Percentiles rank a stretch among this genome's conserved stretches.
phyloP scores from a whole-genome alignment of 2,888 invertebrate species.

The Tetheella fluctuosa region DNA sequence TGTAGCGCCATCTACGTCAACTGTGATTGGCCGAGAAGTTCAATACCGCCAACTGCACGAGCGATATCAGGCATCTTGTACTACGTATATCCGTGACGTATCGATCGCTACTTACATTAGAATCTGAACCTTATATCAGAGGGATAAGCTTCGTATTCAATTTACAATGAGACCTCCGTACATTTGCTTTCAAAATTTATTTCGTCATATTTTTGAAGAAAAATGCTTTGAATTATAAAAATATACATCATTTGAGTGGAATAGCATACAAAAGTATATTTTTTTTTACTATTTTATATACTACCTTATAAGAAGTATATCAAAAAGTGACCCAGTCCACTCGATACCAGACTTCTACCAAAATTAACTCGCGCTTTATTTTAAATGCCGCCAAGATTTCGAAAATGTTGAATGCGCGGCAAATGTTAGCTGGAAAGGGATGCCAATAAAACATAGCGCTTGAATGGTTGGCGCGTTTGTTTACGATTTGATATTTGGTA shows the following conservation, averaged over 20 bases:
- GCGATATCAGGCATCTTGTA: slow-evolving; percentile 60
- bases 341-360: slow-evolving; percentile 71
- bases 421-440: slow-evolving; percentile 79
- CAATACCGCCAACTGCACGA: slow-evolving; percentile 67
- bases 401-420: slow-evolving; percentile 80
- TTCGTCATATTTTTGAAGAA: slow-evolving; percentile 55
- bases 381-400: slow-evolving; percentile 80
- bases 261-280: slow-evolving; percentile 44
- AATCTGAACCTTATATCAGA: slow-evolving; percentile 41
- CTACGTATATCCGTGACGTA: slow-evolving; percentile 82
- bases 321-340: slow-evolving; percentile 76
- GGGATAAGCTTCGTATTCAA: slow-evolving; percentile 33
- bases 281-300: slow-evolving; percentile 51
- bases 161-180: slow-evolving; percentile 49
- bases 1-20: slow-evolving; percentile 73
- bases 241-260: slow-evolving; percentile 41
- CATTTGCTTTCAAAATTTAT: slow-evolving; percentile 72
- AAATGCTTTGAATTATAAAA: slow-evolving; percentile 47
- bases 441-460: slow-evolving; percentile 80
- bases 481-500: slow-evolving; percentile 78
- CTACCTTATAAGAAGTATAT: slow-evolving; percentile 75
- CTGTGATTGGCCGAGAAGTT: slow-evolving; percentile 64
- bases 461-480: slow-evolving; percentile 77
- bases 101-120: slow-evolving; percentile 23
- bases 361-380: slow-evolving; percentile 80